Evolutionary conservation across 2,113 vertebrate species (phyloP), one percentile per base, ranked within the genome.

Genomic region (Ammodytes dubius): DNA sequence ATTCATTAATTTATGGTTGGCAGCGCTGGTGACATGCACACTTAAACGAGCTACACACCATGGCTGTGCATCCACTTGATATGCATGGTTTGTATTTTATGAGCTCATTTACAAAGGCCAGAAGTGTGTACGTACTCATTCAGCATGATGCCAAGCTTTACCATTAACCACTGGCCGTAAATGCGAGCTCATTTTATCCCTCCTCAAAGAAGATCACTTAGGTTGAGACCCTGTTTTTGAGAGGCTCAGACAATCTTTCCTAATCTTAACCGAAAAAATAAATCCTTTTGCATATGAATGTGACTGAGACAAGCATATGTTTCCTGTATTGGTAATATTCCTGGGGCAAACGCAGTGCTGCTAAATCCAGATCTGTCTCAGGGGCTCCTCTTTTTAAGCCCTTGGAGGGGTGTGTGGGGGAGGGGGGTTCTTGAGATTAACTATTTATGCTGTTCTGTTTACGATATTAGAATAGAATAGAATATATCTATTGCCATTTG

Each of bases 1-100:
- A 92, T 90, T 90, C 86, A 94, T 94, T 90, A 88, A 92, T 88
- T 92, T 87, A 77, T 77, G 81, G 70, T 77, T 90, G 91, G 89
- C 89, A 89, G 78, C 54, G 54, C 67, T 39, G 70, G 80, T 87
- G 88, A 87, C 83, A 88, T 14, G 66, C 81, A 57, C 85, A 65
- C 82, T 79, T 68, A 87, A 90, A 86, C 9, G 8, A 85, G 85
- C 81, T 45, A 58, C 69, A 82, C 67, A 65, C 57, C 14, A 74
- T 15, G 42, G 40, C 75, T 63, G 57, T 49, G 37, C 76, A 80
- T 87, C 75, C 57, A 37, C 77, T 83, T 84, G 45, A 79, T 85
- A 84, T 79, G 73, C 74, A 65, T 10, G 5, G 61, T 67, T 69
- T 71, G 47, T 78, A 77, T 81, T 81, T 60, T 39, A 83, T 70